These are phyloP conservation scores for Gymnocheta viridis DNA, from an alignment of 2,888 invertebrate genomes.

Conservation along the genomic window DNA sequence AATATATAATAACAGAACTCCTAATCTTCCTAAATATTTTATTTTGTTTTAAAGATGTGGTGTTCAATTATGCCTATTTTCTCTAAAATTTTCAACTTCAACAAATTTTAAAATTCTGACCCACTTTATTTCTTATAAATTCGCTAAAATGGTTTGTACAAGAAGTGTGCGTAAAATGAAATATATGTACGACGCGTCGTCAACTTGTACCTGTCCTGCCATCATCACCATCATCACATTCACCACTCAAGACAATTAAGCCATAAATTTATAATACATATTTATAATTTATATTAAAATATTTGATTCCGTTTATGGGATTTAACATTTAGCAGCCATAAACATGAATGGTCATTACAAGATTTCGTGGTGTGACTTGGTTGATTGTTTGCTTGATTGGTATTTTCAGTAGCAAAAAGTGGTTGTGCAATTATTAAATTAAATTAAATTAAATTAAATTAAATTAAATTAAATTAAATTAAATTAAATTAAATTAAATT, in stretches of 20 bases:
- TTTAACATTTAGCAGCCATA: slow-evolving; percentile 45
- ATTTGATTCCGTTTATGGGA: slow-evolving; percentile 47
- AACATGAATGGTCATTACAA: slow-evolving; percentile 35
- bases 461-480: no score
- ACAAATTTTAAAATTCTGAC: neutral
- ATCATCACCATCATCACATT: slow-evolving; percentile 15
- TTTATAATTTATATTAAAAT: slow-evolving; percentile 45
- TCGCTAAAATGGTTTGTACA: neutral
- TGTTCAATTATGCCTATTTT: no score
- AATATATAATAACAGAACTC: neutral
- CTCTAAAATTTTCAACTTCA: neutral
- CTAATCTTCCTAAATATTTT: neutral
- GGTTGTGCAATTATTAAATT: slow-evolving; percentile 12
- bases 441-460: neutral
- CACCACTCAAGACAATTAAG: slow-evolving; percentile 30
- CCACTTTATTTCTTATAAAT: neutral
- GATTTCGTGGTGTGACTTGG: slow-evolving; percentile 27
- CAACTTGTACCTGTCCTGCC: slow-evolving; percentile 21
- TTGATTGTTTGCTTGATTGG: slow-evolving; percentile 6
- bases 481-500: no score
- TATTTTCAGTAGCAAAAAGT: neutral
- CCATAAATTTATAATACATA: slow-evolving; percentile 40
- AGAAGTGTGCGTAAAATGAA: slow-evolving; percentile 20
- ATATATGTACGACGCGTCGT: neutral
- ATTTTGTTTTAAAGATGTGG: no score